These are phyloP conservation scores for Brachymystax lenok DNA, from an alignment of 2,797 vertebrate species.

Conservation along the genomic window DNA sequence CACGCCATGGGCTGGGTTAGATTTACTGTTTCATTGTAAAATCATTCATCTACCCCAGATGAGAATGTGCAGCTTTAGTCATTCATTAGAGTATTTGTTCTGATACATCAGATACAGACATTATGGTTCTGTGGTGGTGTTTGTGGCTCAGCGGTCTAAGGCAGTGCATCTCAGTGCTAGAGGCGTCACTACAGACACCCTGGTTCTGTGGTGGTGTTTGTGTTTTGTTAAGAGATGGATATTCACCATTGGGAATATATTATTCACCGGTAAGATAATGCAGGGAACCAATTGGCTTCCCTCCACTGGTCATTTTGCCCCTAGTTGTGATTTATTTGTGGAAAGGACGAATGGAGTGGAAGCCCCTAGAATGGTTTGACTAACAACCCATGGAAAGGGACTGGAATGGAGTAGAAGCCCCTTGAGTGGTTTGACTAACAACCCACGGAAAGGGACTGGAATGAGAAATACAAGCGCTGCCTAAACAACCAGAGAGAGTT, in stretches of 20 bases:
- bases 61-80: constrained; percentile 28
- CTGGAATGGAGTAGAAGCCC: constrained; percentile 57
- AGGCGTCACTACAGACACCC: constrained; percentile 12
- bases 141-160: background rate
- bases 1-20: constrained; percentile 23
- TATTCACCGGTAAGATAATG: constrained; percentile 45
- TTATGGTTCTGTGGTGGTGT: constrained; percentile 28
- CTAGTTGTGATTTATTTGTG: constrained; percentile 67
- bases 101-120: constrained; percentile 21
- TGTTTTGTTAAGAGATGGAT: constrained; percentile 37
- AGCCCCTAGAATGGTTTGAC: too few species aligned
- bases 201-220: constrained; percentile 25
- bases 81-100: background rate
- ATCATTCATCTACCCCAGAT: constrained; percentile 54
- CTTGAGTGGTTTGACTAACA: constrained; percentile 69
- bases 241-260: constrained; percentile 25
- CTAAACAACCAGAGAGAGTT: constrained; percentile 46
- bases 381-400: too few species aligned
- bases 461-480: constrained; percentile 54
- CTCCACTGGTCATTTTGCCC: constrained; percentile 55
- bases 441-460: constrained; percentile 56
- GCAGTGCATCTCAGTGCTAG: too few species aligned
- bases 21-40: constrained; percentile 51
- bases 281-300: constrained; percentile 42
- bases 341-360: constrained; percentile 52